phyloP scores from a whole-genome alignment of 2,888 invertebrate genomes.

The Eupeodes luniger region DNA sequence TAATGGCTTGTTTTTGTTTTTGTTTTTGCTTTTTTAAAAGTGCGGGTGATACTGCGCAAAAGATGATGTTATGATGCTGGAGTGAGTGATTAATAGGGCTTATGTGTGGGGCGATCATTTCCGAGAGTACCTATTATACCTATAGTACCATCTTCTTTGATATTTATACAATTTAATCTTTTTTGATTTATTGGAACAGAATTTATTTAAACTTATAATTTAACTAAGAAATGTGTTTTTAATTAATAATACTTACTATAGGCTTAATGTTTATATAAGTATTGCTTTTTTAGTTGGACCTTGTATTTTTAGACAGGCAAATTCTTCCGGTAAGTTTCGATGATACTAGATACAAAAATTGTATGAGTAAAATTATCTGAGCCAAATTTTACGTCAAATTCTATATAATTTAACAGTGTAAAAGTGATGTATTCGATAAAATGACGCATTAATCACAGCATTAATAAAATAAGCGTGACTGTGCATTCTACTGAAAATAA shows the following conservation, averaged over 20 bases:
- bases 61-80: constrained; percentile 6
- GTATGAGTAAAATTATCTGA: too few species aligned
- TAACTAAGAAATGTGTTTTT: background rate
- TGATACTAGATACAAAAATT: background rate
- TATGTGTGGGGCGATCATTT: constrained; percentile 24
- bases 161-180: background rate
- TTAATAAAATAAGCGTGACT: too few species aligned
- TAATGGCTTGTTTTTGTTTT: constrained; percentile 16
- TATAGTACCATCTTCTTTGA: background rate
- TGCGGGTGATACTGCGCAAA: constrained; percentile 15
- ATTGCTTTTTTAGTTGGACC: background rate
- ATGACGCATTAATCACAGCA: too few species aligned
- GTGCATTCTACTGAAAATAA: too few species aligned
- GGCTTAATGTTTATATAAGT: background rate
- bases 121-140: background rate
- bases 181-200: constrained; percentile 14
- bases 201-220: background rate
- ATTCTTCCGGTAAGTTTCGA: background rate
- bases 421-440: too few species aligned
- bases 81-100: constrained; percentile 23
- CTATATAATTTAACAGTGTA: too few species aligned
- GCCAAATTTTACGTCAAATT: too few species aligned
- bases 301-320: background rate
- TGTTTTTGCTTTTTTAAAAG: background rate
- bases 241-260: background rate